These are phyloP conservation scores for Podarcis siculus DNA, from an alignment of 2,797 vertebrate genomes.

Conservation along the genomic window DNA sequence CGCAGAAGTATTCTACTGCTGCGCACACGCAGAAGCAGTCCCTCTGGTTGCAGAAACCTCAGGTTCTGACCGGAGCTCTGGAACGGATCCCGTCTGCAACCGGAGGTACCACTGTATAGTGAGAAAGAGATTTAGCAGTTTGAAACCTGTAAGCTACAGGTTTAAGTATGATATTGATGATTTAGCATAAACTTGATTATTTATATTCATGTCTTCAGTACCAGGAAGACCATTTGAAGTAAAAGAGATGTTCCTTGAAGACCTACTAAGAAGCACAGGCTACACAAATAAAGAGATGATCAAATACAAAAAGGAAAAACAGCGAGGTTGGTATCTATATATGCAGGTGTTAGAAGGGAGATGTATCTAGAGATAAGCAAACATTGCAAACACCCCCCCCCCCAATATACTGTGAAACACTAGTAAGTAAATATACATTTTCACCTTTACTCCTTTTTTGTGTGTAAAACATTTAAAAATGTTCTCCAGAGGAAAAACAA, in stretches of 20 bases:
- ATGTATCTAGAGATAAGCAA: neutral
- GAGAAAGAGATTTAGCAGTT: neutral
- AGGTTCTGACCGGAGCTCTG: no score
- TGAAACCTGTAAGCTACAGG: neutral
- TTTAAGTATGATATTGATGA: neutral
- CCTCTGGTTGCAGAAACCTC: no score
- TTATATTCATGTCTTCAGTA: constrained; percentile 77
- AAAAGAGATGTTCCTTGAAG: constrained; percentile 92
- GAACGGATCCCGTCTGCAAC: no score
- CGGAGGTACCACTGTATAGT: no score
- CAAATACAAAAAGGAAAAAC: constrained; percentile 87
- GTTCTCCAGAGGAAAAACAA: constrained; percentile 83
- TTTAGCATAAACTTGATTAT: neutral
- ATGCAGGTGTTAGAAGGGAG: neutral
- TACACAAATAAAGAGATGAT: constrained; percentile 86
- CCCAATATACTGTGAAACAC: neutral
- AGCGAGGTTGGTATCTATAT: constrained; percentile 79
- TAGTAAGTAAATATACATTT: neutral
- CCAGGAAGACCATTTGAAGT: constrained; percentile 92
- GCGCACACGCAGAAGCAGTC: no score
- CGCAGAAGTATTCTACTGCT: no score
- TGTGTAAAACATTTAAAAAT: neutral
- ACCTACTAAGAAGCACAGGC: constrained; percentile 87
- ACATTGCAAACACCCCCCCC: neutral
- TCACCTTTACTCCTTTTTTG: neutral